Conservation (phyloP, 2,888 invertebrate species). For the Lasioglossum zephyrum region DNA sequence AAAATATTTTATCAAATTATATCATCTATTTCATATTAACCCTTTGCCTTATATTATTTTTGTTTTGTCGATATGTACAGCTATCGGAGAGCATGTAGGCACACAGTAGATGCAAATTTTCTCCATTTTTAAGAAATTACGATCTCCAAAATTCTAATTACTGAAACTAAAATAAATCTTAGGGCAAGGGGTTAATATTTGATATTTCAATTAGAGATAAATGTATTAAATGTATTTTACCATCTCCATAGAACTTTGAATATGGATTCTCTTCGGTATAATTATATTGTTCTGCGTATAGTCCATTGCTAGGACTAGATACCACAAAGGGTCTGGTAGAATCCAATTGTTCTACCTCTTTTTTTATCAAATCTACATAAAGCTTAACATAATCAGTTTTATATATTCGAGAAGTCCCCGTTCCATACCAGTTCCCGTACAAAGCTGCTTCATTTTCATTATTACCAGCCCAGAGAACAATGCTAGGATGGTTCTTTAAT, state of each 20-base stretch:
- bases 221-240: slow-evolving; percentile 82
- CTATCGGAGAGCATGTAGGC: no score
- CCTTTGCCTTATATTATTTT: no score
- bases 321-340: slow-evolving; percentile 89
- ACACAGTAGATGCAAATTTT: no score
- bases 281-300: slow-evolving; percentile 89
- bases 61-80: no score
- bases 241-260: slow-evolving; percentile 93
- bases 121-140: no score
- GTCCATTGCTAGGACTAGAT: slow-evolving; percentile 97
- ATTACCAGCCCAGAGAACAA: slow-evolving; percentile 97
- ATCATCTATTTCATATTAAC: not conserved
- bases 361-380: slow-evolving; percentile 91
- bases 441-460: slow-evolving; percentile 98
- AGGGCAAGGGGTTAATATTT: not conserved
- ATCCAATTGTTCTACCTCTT: slow-evolving; percentile 88
- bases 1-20: slow-evolving; percentile 58
- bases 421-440: slow-evolving; percentile 91
- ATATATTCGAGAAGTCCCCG: slow-evolving; percentile 85
- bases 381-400: slow-evolving; percentile 92
- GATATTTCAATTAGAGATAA: slow-evolving; percentile 9
- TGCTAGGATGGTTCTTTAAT: slow-evolving; percentile 93
- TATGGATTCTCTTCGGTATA: slow-evolving; percentile 92
- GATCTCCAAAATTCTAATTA: no score
- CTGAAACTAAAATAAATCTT: no score